Percentiles rank a stretch among this genome's conserved stretches.
These are phyloP conservation scores for Leptura quadrifasciata DNA, from an alignment of 2,888 invertebrate species.

Conservation along the genomic window DNA sequence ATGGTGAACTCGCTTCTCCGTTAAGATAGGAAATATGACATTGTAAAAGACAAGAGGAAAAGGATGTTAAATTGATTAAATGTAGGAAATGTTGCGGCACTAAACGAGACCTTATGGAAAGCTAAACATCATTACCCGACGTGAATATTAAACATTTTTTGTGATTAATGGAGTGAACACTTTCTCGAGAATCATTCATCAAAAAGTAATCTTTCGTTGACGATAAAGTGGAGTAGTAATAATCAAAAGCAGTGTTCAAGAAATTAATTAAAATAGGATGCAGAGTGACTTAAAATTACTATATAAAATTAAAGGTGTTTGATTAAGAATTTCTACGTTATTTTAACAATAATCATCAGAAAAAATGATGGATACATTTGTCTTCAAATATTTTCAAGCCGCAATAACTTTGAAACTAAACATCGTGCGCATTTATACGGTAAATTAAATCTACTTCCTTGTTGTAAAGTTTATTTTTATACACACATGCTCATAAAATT, in stretches of 20 bases:
- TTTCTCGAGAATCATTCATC: slow-evolving; percentile 40
- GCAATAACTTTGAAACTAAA: too few relatives aligned
- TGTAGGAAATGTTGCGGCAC: slow-evolving; percentile 50
- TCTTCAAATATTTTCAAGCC: too few relatives aligned
- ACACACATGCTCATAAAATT: too few relatives aligned
- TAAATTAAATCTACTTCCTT: too few relatives aligned
- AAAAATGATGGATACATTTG: too few relatives aligned
- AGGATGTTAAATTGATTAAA: slow-evolving; percentile 51
- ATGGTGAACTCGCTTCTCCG: neutral
- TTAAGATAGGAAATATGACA: slow-evolving; percentile 16
- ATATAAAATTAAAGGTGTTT: neutral
- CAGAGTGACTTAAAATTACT: neutral
- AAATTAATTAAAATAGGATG: slow-evolving; percentile 14
- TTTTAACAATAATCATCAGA: too few relatives aligned
- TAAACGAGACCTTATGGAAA: slow-evolving; percentile 43
- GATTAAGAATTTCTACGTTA: too few relatives aligned
- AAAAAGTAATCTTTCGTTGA: slow-evolving; percentile 39
- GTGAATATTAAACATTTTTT: slow-evolving; percentile 44
- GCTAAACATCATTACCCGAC: slow-evolving; percentile 44
- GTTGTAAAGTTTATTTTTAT: too few relatives aligned
- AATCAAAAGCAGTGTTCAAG: slow-evolving; percentile 29
- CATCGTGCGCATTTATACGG: too few relatives aligned
- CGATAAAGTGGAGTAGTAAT: slow-evolving; percentile 31
- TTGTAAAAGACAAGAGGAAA: slow-evolving; percentile 32
- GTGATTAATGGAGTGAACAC: slow-evolving; percentile 43